phyloP scores from a whole-genome alignment of 2,888 invertebrate species.

The Drosophila recens region DNA sequence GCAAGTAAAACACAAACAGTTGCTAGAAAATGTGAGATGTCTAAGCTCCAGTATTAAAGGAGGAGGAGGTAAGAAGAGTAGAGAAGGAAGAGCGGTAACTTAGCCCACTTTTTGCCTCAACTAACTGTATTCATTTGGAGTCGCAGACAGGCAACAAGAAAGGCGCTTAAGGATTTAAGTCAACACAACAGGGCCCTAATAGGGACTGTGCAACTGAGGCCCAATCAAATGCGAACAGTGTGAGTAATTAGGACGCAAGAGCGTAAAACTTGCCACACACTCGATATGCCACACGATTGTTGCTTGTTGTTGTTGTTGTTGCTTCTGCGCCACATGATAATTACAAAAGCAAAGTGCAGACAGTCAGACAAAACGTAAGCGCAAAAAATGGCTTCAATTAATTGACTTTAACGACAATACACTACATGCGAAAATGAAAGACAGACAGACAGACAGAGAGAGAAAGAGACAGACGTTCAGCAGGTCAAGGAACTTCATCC shows the following conservation, averaged over 20 bases:
- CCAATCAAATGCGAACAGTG: slow-evolving; percentile 43
- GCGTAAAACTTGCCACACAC: slow-evolving; percentile 57
- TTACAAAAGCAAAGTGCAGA: slow-evolving; percentile 54
- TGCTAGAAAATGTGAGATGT: slow-evolving; percentile 9
- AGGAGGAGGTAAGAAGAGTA: background rate
- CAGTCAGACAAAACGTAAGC: slow-evolving; percentile 15
- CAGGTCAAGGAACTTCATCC: slow-evolving; percentile 13
- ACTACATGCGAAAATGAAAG: background rate
- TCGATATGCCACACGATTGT: background rate
- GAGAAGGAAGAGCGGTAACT: slow-evolving; percentile 14
- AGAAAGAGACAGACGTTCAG: slow-evolving; percentile 1
- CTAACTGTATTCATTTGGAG: slow-evolving; percentile 33
- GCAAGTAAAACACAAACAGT: background rate
- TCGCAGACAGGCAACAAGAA: slow-evolving; percentile 41
- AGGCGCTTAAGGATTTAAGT: slow-evolving; percentile 69
- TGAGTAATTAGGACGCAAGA: slow-evolving; percentile 69
- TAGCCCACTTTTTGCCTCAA: slow-evolving; percentile 30
- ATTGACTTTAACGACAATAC: slow-evolving; percentile 55
- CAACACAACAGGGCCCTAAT: slow-evolving; percentile 31
- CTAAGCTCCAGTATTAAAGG: slow-evolving; percentile 14
- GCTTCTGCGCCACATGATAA: slow-evolving; percentile 36
- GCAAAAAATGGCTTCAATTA: slow-evolving; percentile 61
- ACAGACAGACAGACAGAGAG: background rate
- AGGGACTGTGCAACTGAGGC: slow-evolving; percentile 1
- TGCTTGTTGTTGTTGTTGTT: background rate